These are phyloP conservation scores for Volucella inflata DNA, from an alignment of 2,888 invertebrate species.

Conservation along the genomic window DNA sequence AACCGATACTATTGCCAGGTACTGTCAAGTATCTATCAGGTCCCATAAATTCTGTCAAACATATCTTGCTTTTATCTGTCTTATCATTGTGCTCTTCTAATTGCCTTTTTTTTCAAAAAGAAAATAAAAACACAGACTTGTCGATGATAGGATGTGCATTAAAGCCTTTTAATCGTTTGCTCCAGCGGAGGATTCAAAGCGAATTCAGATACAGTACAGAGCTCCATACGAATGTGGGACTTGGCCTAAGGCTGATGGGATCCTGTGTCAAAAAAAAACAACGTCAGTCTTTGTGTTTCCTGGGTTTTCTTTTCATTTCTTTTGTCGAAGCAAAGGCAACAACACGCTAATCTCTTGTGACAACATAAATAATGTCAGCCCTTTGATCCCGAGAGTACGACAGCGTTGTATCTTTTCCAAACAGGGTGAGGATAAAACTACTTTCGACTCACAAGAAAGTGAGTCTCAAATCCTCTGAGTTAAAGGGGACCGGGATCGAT, in stretches of 20 bases:
- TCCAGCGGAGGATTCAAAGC: conserved; percentile 41
- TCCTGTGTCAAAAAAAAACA: conserved; percentile 28
- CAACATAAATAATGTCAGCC: conserved; percentile 75
- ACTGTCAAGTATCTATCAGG: conserved; percentile 22
- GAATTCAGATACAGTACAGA: conserved; percentile 1
- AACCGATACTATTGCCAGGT: conserved; percentile 38
- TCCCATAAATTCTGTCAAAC: conserved; percentile 62
- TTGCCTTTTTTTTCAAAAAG: conserved; percentile 58
- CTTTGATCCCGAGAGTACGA: conserved; percentile 64
- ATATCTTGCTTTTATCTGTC: conserved; percentile 46
- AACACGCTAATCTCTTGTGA: conserved; percentile 74
- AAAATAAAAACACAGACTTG: conserved; percentile 53
- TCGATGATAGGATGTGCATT: conserved; percentile 56
- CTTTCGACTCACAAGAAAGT: no score
- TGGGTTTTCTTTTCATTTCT: conserved; percentile 72
- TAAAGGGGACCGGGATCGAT: conserved; percentile 3
- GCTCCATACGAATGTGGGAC: background rate
- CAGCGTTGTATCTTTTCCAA: conserved; percentile 13
- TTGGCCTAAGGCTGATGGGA: conserved; percentile 45
- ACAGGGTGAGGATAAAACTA: conserved; percentile 9
- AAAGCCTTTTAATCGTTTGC: conserved; percentile 70
- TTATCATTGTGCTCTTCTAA: conserved; percentile 66
- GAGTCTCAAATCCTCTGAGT: background rate
- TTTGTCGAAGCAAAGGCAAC: conserved; percentile 55
- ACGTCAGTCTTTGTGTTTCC: conserved; percentile 51